Evolutionary conservation across 2,113 vertebrate species (phyloP).

Genomic region (Apteryx mantelli): DNA sequence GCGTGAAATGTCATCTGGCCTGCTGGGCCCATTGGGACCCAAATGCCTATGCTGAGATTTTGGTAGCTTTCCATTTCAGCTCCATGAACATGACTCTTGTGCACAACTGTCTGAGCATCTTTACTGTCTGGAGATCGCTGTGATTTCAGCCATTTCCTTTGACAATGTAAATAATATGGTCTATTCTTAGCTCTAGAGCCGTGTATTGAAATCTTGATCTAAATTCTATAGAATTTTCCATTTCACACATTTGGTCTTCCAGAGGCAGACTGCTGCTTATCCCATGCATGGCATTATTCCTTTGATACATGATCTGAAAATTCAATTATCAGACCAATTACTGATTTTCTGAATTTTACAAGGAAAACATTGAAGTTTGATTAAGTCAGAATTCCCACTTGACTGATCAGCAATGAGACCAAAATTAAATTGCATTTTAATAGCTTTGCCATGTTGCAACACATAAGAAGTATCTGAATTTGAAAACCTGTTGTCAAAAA

Average conservation of each 20-base stretch:
- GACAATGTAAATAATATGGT: conserved; percentile 68
- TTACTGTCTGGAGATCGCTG: not conserved
- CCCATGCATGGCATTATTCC: conserved; percentile 47
- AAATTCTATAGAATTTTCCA: conserved; percentile 59
- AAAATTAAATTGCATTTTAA: conserved; percentile 57
- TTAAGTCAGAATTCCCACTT: conserved; percentile 73
- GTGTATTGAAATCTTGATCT: conserved; percentile 43
- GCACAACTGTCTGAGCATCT: not conserved
- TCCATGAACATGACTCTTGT: not conserved
- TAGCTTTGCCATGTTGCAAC: conserved; percentile 34
- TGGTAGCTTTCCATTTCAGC: conserved; percentile 7
- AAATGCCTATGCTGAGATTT: not conserved
- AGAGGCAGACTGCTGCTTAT: conserved; percentile 59
- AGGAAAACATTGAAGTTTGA: conserved; percentile 73
- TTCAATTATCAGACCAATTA: conserved; percentile 74
- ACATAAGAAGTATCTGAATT: conserved; percentile 32
- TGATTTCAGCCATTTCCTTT: conserved; percentile 30
- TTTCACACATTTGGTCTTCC: conserved; percentile 57
- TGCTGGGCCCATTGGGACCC: not conserved
- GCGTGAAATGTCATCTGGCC: not conserved
- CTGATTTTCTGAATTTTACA: conserved; percentile 72
- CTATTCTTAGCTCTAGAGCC: conserved; percentile 70
- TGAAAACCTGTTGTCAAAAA: not conserved
- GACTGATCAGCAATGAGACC: conserved; percentile 48
- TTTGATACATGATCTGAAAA: conserved; percentile 74